phyloP scores from a whole-genome alignment of 2,888 invertebrate species.

The Chrysodeixis includens region DNA sequence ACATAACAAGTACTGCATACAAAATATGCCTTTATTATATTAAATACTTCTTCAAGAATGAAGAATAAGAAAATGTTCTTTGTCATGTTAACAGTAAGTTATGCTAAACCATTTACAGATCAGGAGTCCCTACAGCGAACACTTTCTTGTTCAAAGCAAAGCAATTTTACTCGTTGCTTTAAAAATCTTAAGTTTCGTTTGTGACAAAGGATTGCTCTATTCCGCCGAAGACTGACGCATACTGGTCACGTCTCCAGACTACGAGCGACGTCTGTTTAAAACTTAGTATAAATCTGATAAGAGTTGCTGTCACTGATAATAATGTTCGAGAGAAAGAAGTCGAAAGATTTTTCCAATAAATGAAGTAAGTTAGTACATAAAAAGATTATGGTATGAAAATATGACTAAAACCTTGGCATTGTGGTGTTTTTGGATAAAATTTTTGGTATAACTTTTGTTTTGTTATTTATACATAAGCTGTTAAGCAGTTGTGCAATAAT shows the following conservation, averaged over 20 bases:
- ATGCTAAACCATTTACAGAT: neutral
- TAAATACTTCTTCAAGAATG: too few species aligned
- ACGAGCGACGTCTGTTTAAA: constrained; percentile 21
- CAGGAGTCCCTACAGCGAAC: neutral
- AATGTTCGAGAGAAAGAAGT: neutral
- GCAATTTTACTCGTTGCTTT: constrained; percentile 22
- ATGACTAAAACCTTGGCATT: too few species aligned
- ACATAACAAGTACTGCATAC: too few species aligned
- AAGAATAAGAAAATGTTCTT: too few species aligned
- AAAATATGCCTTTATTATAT: too few species aligned
- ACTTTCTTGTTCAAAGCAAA: constrained; percentile 12
- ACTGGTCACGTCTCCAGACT: constrained; percentile 47
- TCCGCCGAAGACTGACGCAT: constrained; percentile 29
- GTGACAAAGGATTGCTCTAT: constrained; percentile 31
- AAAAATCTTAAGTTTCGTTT: constrained; percentile 35
- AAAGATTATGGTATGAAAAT: too few species aligned
- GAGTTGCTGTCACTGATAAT: neutral
- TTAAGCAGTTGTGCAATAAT: too few species aligned
- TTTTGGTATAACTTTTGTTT: too few species aligned
- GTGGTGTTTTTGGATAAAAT: too few species aligned
- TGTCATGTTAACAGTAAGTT: neutral
- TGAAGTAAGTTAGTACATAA: too few species aligned
- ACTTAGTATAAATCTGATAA: constrained; percentile 31
- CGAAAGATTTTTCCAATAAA: too few species aligned
- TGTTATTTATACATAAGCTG: too few species aligned